phyloP scores from a whole-genome alignment of 1,140 invertebrate species.

The Psilanteris sp. region DNA sequence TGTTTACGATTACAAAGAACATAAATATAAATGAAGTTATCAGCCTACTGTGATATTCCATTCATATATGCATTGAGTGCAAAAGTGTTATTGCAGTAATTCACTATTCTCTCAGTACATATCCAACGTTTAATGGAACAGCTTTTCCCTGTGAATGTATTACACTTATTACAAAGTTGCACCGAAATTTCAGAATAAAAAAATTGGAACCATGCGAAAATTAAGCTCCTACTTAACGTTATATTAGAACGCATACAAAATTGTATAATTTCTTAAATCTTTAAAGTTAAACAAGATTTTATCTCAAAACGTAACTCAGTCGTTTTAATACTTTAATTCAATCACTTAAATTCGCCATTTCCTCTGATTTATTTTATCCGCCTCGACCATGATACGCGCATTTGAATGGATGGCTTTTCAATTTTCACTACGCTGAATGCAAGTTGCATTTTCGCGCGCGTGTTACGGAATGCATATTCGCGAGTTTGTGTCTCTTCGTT shows the following conservation, averaged over 20 bases:
- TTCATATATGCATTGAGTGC: too few species aligned
- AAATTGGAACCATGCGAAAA: neutral
- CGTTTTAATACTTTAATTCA: neutral
- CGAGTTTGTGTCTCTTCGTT: conserved; percentile 1
- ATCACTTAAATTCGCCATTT: conserved; percentile 13
- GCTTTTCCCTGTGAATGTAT: too few species aligned
- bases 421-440: conserved; percentile 16
- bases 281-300: neutral
- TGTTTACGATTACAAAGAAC: too few species aligned
- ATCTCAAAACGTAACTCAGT: neutral
- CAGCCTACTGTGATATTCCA: too few species aligned
- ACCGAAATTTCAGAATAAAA: neutral
- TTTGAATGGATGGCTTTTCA: conserved; percentile 24
- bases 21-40: too few species aligned
- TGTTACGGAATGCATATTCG: conserved; percentile 17
- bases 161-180: too few species aligned
- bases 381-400: neutral
- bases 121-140: too few species aligned
- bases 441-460: conserved; percentile 6
- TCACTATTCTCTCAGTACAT: too few species aligned
- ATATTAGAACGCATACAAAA: too few species aligned
- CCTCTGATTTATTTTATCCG: conserved; percentile 11
- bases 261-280: neutral
- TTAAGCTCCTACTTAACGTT: neutral
- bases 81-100: too few species aligned